Conservation (phyloP, 2,888 invertebrate genomes). For the Boloria euphrosyne region DNA sequence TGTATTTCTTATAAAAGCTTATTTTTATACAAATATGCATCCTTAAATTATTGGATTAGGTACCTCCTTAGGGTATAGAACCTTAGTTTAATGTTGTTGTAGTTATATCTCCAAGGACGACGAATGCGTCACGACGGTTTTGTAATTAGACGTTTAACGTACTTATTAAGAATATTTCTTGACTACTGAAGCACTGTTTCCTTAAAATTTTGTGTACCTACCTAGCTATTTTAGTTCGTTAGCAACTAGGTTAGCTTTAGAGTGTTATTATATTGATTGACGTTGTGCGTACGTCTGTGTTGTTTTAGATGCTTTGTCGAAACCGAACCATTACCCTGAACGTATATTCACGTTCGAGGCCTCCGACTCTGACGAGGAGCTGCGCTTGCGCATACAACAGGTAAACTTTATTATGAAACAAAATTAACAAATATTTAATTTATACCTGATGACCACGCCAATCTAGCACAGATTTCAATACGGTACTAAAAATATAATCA, state of each 20-base stretch:
- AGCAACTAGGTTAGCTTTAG: constrained; percentile 29
- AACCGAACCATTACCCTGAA: constrained; percentile 79
- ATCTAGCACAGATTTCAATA: too few relatives aligned
- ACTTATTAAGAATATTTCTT: constrained; percentile 22
- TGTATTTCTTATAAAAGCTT: constrained; percentile 1
- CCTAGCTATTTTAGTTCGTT: constrained; percentile 36
- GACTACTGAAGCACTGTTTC: constrained; percentile 9
- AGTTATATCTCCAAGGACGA: constrained; percentile 26
- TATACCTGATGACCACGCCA: too few relatives aligned
- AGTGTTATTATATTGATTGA: constrained; percentile 52
- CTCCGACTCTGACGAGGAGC: constrained; percentile 77
- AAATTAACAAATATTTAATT: not conserved
- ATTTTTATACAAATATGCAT: constrained; percentile 26
- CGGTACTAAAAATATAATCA: too few relatives aligned
- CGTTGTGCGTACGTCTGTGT: constrained; percentile 77
- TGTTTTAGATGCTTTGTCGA: constrained; percentile 82
- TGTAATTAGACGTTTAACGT: constrained; percentile 39
- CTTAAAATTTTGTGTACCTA: constrained; percentile 2
- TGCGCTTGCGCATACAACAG: constrained; percentile 78
- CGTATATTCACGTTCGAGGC: constrained; percentile 79
- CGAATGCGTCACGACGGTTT: constrained; percentile 51
- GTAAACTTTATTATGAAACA: constrained; percentile 50
- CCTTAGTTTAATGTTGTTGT: constrained; percentile 28
- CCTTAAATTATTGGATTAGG: constrained; percentile 18
- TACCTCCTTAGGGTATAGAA: constrained; percentile 26